Percentiles rank a stretch among this genome's conserved stretches.
Conservation (phyloP, 2,888 invertebrate genomes). For the Tricholauxania praeusta region DNA sequence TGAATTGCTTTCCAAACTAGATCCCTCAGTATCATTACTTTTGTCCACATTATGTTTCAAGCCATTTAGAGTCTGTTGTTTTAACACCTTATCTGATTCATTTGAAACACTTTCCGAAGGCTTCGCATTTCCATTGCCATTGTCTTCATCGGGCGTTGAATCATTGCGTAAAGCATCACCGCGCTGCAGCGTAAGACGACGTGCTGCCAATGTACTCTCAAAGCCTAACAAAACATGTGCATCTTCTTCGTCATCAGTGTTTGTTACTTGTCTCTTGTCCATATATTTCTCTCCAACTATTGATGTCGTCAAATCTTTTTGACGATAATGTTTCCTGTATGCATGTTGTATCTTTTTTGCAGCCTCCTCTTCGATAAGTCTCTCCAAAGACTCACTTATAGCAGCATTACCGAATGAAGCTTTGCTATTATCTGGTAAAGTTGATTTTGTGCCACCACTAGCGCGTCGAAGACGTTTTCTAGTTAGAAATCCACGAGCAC, state of each 20-base stretch:
- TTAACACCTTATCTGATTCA: conserved; percentile 1
- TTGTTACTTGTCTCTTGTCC: conserved; percentile 7
- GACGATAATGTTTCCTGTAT: conserved; percentile 48
- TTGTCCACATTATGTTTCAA: too few relatives aligned
- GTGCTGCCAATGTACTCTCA: conserved; percentile 59
- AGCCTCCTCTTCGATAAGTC: conserved; percentile 59
- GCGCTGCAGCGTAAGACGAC: conserved; percentile 63
- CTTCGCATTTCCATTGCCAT: conserved; percentile 41
- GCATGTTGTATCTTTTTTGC: conserved; percentile 56
- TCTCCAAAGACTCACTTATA: conserved; percentile 63
- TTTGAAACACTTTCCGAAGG: conserved; percentile 41
- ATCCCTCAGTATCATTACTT: too few relatives aligned
- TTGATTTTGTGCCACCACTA: conserved; percentile 57
- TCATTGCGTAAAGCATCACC: conserved; percentile 65
- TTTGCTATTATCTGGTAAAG: conserved; percentile 52
- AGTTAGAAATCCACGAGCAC: conserved; percentile 62
- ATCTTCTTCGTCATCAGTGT: conserved; percentile 28
- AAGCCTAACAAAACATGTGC: conserved; percentile 42
- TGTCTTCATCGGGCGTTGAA: conserved; percentile 64
- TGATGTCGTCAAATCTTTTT: conserved; percentile 42
- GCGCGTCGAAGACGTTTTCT: conserved; percentile 58
- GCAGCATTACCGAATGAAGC: conserved; percentile 64
- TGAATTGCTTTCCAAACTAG: too few relatives aligned
- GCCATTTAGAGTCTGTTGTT: too few relatives aligned
- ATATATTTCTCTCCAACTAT: not conserved